phyloP scores from a whole-genome alignment of 2,113 vertebrate species.

The Sturnus vulgaris region DNA sequence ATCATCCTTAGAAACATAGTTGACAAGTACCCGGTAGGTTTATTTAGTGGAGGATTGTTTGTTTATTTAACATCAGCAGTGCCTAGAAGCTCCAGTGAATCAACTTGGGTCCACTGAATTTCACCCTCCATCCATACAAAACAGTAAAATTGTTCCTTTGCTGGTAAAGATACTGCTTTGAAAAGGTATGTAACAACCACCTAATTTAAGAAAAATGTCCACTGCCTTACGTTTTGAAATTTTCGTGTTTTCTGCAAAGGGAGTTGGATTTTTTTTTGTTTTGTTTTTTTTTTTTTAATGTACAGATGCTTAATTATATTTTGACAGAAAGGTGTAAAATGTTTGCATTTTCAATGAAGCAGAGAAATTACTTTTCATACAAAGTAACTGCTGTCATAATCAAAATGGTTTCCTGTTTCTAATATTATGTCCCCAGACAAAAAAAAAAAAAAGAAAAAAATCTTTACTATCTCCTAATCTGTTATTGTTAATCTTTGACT shows the following conservation, averaged over 20 bases:
- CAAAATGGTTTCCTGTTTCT: neutral
- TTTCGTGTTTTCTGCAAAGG: neutral
- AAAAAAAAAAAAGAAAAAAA: neutral
- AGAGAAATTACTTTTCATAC: neutral
- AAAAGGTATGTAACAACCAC: neutral
- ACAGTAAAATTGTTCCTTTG: neutral
- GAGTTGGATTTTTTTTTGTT: neutral
- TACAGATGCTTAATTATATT: neutral
- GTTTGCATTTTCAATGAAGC: neutral
- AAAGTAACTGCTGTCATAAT: neutral
- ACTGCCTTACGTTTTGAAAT: neutral
- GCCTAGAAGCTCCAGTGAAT: neutral
- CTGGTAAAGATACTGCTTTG: neutral
- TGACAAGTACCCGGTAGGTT: accelerated
- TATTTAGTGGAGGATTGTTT: neutral
- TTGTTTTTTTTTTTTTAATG: neutral
- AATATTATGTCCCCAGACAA: neutral
- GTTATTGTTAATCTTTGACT: neutral
- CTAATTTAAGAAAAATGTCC: neutral
- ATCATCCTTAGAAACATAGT: neutral
- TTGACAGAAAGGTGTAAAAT: neutral
- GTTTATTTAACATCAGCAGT: neutral
- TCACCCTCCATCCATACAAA: accelerated
- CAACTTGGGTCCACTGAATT: neutral
- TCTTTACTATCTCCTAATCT: neutral